phyloP scores from a whole-genome alignment of 2,888 invertebrate species.

The Coelinius sp. region DNA sequence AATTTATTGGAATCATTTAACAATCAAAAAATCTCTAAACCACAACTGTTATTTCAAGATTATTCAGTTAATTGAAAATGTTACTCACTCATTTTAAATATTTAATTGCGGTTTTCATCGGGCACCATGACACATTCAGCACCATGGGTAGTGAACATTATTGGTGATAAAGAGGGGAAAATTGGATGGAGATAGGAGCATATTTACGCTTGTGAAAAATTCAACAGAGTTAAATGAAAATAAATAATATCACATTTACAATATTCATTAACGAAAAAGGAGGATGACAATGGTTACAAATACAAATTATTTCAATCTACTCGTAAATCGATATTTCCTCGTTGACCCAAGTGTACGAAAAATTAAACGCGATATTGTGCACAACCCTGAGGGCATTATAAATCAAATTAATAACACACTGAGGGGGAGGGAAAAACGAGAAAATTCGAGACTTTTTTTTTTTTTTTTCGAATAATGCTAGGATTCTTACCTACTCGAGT shows the following conservation, averaged over 20 bases:
- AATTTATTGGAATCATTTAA: background rate
- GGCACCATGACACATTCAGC: conserved; percentile 4
- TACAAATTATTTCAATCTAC: background rate
- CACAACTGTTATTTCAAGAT: conserved; percentile 10
- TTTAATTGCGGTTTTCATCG: conserved; percentile 21
- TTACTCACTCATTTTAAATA: conserved; percentile 1
- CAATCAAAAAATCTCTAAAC: background rate
- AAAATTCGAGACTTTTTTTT: background rate
- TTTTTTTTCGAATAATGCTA: no score
- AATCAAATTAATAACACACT: background rate
- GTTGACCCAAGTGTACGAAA: background rate
- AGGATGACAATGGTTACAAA: background rate
- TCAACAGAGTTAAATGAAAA: background rate
- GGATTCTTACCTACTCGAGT: background rate
- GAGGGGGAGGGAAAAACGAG: background rate
- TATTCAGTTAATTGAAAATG: background rate
- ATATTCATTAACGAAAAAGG: conserved; percentile 2
- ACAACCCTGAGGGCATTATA: background rate
- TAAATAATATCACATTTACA: background rate
- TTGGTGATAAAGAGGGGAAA: background rate
- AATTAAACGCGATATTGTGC: background rate
- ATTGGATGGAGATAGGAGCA: background rate
- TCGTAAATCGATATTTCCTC: conserved; percentile 1
- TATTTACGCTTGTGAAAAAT: background rate
- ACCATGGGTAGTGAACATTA: conserved; percentile 5